Evolutionary conservation across 2,797 vertebrate genomes (phyloP).

Genomic region (Clamator glandarius): DNA sequence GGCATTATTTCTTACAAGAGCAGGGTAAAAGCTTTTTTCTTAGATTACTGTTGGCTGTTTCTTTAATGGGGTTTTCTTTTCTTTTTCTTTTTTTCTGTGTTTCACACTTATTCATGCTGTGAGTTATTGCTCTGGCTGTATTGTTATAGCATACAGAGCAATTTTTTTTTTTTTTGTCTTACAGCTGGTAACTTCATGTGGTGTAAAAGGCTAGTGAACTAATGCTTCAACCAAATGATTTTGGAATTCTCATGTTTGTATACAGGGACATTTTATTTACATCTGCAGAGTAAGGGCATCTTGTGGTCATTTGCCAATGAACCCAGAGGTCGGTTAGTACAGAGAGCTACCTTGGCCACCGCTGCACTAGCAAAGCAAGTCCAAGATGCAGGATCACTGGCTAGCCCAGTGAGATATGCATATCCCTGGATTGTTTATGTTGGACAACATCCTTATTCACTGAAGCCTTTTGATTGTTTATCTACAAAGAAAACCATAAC

Average conservation of each 20-base stretch:
- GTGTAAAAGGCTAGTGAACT: background rate
- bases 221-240: background rate
- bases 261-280: background rate
- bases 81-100: background rate
- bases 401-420: background rate
- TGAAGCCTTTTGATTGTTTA: background rate
- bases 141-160: background rate
- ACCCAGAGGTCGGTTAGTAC: background rate
- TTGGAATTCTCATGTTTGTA: fast-evolving
- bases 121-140: background rate
- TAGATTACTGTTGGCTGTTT: background rate
- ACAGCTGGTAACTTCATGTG: background rate
- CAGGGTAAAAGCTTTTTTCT: background rate
- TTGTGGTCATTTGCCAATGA: background rate
- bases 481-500: background rate
- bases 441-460: background rate
- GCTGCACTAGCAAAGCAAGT: background rate
- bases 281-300: background rate
- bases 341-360: background rate
- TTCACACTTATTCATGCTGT: background rate
- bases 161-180: background rate
- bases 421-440: background rate
- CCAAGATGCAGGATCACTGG: background rate
- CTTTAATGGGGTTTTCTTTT: slow-evolving; percentile 14
- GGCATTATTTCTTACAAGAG: slow-evolving; percentile 10